Percentiles rank a stretch among this genome's conserved stretches.
Evolutionary conservation across 2,888 invertebrate species (phyloP).

Genomic region (Tolmerus cingulatus): DNA sequence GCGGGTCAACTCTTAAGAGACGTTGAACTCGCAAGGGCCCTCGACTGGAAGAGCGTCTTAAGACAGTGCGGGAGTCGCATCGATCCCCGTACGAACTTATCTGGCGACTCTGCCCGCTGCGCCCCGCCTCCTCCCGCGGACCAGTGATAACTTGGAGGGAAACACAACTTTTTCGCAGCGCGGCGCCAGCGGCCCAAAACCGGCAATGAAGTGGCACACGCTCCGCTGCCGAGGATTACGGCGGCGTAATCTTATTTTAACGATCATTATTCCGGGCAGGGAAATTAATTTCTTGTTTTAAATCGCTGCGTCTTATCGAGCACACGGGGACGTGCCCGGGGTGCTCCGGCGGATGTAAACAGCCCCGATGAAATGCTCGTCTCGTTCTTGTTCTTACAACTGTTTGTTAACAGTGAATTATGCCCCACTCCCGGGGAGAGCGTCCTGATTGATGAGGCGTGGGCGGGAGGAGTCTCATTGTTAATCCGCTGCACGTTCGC

Average conservation of each 20-base stretch:
- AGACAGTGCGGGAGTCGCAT: conserved; percentile 16
- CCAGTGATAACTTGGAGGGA: neutral
- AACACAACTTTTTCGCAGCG: neutral
- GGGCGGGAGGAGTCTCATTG: conserved; percentile 35
- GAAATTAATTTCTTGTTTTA: conserved; percentile 25
- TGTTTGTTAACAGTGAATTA: conserved; percentile 25
- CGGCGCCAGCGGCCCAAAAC: neutral
- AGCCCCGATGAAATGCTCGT: conserved; percentile 14
- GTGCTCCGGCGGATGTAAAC: conserved; percentile 12
- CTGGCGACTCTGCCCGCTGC: conserved; percentile 1
- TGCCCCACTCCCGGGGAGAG: neutral
- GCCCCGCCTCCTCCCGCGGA: neutral
- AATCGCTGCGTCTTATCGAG: conserved; percentile 14
- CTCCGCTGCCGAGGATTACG: neutral
- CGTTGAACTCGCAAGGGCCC: conserved; percentile 33
- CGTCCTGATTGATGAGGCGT: conserved; percentile 28
- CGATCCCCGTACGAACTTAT: conserved; percentile 36
- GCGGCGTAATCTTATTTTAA: conserved; percentile 34
- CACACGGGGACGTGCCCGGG: neutral
- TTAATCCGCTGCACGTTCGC: conserved; percentile 47
- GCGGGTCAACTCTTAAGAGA: conserved; percentile 30
- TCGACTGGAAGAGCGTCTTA: neutral
- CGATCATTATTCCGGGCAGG: conserved; percentile 18
- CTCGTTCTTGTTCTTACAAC: conserved; percentile 33
- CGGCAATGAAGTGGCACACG: conserved; percentile 11